Evolutionary conservation across 2,888 invertebrate genomes (phyloP).

Genomic region (Augiades crinisus): DNA sequence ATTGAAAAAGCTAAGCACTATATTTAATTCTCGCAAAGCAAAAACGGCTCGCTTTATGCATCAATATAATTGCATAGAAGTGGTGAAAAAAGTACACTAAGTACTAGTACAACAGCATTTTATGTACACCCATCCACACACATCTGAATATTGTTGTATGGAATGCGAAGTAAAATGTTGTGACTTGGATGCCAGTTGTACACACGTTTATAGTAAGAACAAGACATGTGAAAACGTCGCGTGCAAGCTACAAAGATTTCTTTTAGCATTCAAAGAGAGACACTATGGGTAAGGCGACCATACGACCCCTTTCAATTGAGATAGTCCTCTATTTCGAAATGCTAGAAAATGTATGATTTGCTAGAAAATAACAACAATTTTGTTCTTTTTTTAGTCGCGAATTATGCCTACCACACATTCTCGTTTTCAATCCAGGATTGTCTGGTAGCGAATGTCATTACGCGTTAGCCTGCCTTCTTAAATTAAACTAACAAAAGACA

Average conservation of each 20-base stretch:
- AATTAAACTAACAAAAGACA: no score
- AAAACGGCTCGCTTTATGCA: neutral
- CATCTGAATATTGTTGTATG: neutral
- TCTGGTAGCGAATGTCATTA: no score
- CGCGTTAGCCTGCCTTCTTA: neutral
- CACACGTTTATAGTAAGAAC: conserved; percentile 43
- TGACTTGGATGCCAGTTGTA: neutral
- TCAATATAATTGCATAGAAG: conserved; percentile 2
- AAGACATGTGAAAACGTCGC: conserved; percentile 67
- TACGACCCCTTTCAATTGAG: neutral
- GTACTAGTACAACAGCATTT: neutral
- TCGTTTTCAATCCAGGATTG: no score
- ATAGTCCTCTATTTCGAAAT: neutral
- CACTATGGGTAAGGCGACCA: conserved; percentile 30
- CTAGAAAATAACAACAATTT: no score
- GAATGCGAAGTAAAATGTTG: neutral
- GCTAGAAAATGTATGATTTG: no score
- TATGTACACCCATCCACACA: neutral
- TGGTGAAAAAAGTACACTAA: conserved; percentile 3
- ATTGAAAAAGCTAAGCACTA: neutral
- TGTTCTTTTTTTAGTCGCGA: no score
- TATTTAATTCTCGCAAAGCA: neutral
- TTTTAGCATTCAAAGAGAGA: conserved; percentile 72
- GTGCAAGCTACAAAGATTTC: conserved; percentile 67
- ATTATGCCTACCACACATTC: no score